Percentiles rank a stretch among this genome's conserved stretches.
Conservation (phyloP, 1,140 invertebrate species). For the Drosophila arizonae region DNA sequence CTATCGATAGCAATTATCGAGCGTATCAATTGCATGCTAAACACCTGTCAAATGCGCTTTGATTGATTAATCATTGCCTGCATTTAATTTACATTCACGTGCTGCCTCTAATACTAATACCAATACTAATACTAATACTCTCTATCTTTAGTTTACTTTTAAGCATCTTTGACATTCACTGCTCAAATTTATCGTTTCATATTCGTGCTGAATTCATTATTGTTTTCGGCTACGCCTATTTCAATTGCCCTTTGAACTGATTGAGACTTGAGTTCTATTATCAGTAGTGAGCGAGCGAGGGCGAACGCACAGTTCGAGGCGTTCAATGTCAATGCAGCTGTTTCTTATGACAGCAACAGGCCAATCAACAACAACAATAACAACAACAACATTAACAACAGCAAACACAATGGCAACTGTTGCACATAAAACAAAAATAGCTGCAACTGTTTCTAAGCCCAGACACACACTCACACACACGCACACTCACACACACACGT, state of each 20-base stretch:
- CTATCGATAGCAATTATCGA: too few species aligned
- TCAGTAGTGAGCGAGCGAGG: conserved; percentile 1
- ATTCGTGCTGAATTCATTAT: conserved; percentile 5
- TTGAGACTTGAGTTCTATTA: background rate
- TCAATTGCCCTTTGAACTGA: conserved; percentile 23
- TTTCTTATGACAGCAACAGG: conserved; percentile 55
- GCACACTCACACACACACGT: conserved; percentile 28
- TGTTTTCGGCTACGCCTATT: background rate
- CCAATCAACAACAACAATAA: conserved; percentile 42
- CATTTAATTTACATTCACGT: too few species aligned
- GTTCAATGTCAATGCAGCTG: conserved; percentile 80
- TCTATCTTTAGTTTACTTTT: too few species aligned
- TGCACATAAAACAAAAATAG: conserved; percentile 40
- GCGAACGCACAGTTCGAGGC: conserved; percentile 9
- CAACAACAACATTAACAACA: conserved; percentile 46
- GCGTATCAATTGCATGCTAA: too few species aligned
- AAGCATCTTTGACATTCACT: too few species aligned
- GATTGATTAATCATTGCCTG: too few species aligned
- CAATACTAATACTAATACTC: too few species aligned
- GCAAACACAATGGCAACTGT: conserved; percentile 43
- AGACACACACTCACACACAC: conserved; percentile 15
- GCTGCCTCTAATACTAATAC: too few species aligned
- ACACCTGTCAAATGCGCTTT: too few species aligned
- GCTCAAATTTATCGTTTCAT: background rate
- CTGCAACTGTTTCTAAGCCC: conserved; percentile 7